Evolutionary conservation across 2,888 invertebrate genomes (phyloP), one percentile per base, ranked within the genome.

Genomic region (Nematopogon swammerdamellus): DNA sequence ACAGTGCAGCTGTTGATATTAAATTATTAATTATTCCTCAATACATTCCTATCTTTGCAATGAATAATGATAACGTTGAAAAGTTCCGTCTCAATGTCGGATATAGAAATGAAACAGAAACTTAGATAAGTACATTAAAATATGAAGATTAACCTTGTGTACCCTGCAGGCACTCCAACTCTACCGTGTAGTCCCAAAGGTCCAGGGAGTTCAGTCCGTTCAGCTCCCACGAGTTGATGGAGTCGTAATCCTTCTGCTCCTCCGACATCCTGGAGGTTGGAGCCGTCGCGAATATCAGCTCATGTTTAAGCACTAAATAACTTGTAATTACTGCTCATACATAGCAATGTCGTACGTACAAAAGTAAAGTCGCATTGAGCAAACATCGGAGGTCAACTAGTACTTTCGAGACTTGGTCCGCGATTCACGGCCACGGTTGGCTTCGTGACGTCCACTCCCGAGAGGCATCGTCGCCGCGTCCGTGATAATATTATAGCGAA

Each of bases 181-280:
- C 91, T 59, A 91, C 88, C 46, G 89, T 88, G 67, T 91, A 92
- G 81, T 91, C 91, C 91, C 91, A 92, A 61, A 86, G 85, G 67
- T 91, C 91, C 68, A 91, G 70, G 48, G 90, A 89, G 63, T 85
- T 88, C 57, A 87, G 70, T 53, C 83, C 80, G 63, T 75, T 80
- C 59, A 76, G 63, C 65, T 81, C 80, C 80, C 80, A 81, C 11
- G 79, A 76, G 64, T 73, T 79, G 57, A 77, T 63, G 52, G 75
- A 74, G 54, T 79, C 79, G 54, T 70, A 64, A 57, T 68, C 69
- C 57, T 80, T 75, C 55, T 70, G 68, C 58, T 75, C 79, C 59
- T 77, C 80, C 59, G 61, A 68, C 80, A 81, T 81, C 62, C 64
- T 70, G 55, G n/a, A n/a, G n/a, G n/a, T n/a, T n/a, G n/a, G n/a